These are phyloP conservation scores for Styela clava DNA, from an alignment of 23 tunicate species.

Conservation along the genomic window DNA sequence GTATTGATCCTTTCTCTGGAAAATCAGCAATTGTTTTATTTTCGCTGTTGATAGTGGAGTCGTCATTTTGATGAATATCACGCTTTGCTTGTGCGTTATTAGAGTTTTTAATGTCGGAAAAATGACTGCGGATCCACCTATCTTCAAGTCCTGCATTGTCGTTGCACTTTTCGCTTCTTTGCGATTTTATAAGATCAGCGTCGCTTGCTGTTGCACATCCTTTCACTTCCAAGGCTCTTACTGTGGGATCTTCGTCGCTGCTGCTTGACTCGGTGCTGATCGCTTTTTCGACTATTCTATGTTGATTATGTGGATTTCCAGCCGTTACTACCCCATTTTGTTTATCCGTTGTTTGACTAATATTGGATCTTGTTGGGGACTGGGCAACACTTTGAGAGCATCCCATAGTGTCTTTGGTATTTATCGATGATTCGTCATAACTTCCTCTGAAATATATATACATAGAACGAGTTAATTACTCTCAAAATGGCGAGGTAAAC, in stretches of 20 bases:
- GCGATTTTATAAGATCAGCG: slow-evolving; percentile 54
- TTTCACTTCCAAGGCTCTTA: slow-evolving; percentile 7
- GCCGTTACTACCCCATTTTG: neutral
- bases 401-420: neutral
- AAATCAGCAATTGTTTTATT: neutral
- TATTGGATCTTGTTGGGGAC: neutral
- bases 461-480: too few species aligned
- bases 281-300: neutral
- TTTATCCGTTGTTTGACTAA: neutral
- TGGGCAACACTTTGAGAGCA: neutral
- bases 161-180: slow-evolving; percentile 43
- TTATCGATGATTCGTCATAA: neutral
- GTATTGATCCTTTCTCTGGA: neutral
- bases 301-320: neutral
- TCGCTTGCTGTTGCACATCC: slow-evolving; percentile 42
- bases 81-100: neutral
- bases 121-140: slow-evolving; percentile 70
- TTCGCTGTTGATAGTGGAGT: neutral
- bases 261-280: neutral
- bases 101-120: slow-evolving; percentile 11
- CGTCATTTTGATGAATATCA: neutral
- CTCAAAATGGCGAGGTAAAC: too few species aligned
- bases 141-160: slow-evolving; percentile 43
- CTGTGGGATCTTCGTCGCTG: slow-evolving; percentile 1
- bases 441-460: neutral